Evolutionary conservation across 1,140 invertebrate species (phyloP).

Genomic region (Drosophila navojoa): DNA sequence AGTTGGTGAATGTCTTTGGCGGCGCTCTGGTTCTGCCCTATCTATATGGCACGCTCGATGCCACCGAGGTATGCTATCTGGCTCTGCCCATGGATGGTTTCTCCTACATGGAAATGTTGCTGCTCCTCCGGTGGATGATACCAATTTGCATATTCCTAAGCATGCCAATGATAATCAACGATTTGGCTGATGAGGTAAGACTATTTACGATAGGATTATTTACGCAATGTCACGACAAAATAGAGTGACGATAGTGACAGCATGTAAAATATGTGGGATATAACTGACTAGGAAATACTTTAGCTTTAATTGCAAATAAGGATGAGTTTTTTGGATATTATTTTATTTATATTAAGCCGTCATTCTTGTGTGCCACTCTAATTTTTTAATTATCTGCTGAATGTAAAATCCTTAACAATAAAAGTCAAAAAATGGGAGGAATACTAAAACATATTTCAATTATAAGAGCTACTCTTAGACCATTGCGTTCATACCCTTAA

Average conservation of each 20-base stretch:
- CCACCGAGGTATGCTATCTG: slow-evolving; percentile 1
- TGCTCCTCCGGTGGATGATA: slow-evolving; percentile 10
- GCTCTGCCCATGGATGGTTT: slow-evolving; percentile 20
- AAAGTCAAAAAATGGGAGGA: no score
- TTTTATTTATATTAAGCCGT: no score
- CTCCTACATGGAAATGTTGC: neutral
- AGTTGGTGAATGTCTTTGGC: slow-evolving; percentile 12
- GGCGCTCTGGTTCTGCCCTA: slow-evolving; percentile 1
- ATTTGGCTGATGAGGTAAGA: slow-evolving; percentile 31
- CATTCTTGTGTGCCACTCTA: no score
- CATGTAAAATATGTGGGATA: neutral
- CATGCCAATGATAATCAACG: slow-evolving; percentile 16
- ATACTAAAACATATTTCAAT: no score
- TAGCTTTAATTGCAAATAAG: neutral
- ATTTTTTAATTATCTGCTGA: no score
- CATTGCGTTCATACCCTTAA: no score
- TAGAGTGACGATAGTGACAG: neutral
- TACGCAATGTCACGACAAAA: neutral
- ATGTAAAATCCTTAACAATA: no score
- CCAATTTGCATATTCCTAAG: neutral
- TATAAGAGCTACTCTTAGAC: no score
- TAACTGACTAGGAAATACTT: neutral
- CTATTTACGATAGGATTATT: neutral
- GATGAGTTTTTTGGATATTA: no score
- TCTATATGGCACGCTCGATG: slow-evolving; percentile 15